Base-by-base conservation (phyloP, 2,888 invertebrate species). In the Amphipyra tragopoginis region DNA sequence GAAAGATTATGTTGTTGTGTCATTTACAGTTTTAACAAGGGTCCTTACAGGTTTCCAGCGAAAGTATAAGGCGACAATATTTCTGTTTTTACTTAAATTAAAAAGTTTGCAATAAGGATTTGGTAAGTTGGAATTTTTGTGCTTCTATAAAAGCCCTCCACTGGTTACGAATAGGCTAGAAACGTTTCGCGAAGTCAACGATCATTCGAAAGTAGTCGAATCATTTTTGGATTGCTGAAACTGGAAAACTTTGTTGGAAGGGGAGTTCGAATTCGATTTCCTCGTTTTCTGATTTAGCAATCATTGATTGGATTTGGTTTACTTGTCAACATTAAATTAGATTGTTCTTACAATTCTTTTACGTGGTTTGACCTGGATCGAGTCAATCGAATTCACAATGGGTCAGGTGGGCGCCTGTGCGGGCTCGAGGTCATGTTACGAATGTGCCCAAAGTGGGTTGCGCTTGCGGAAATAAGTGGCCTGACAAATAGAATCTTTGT, bases 11-110 rank as follows among this genome's bases (percentile, higher is more conserved):
- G n/a, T n/a, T n/a, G n/a, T n/a, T n/a, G n/a, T n/a, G n/a, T n/a
- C n/a, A n/a, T n/a, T n/a, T n/a, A n/a, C n/a, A n/a, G n/a, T n/a
- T 83, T 79, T 80, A 83, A 82, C 81, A 80, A 81, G 78, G 77
- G 77, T 74, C 49, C 67, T 71, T 67, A 67, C 62, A 74, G 70
- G 72, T 72, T 59, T 71, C 61, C 58, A 62, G 60, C 48, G 53
- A 56, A 75, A 81, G 71, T 70, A 75, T 67, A 58, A 77, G 43
- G 62, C 58, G 64, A 65, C 72, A 72, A 65, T 74, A 74, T 70
- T 74, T 66, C 65, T 66, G 77, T 82, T 83, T 76, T 79, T 77
- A 79, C 70, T 77, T 76, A 82, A 84, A 84, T 85, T 81, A 80
- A 81, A 84, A 86, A 83, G 81, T 84, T 85, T 56, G 40, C 54